Conservation (phyloP, 2,888 invertebrate species). For the Melieria crassipennis region DNA sequence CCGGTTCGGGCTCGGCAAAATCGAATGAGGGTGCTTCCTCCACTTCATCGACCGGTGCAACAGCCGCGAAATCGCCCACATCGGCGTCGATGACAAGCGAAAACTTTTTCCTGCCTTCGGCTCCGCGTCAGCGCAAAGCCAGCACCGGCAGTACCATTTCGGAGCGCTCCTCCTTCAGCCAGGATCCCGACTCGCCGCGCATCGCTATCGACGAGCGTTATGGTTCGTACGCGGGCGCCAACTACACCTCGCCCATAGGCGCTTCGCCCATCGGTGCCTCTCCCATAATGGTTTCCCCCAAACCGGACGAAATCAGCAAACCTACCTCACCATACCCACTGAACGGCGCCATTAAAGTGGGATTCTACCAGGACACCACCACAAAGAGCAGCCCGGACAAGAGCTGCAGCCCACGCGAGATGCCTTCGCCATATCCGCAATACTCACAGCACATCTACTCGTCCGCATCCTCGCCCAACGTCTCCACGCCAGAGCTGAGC, state of each 20-base stretch:
- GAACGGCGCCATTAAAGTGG: constrained; percentile 86
- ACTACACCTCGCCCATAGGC: constrained; percentile 77
- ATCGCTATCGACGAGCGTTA: constrained; percentile 71
- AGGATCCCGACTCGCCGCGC: constrained; percentile 79
- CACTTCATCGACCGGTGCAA: constrained; percentile 36
- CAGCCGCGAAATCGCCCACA: constrained; percentile 51
- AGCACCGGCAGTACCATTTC: constrained; percentile 84
- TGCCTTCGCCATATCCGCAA: constrained; percentile 71
- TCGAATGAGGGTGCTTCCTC: constrained; percentile 36
- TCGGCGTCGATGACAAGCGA: constrained; percentile 42
- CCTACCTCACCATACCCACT: constrained; percentile 75
- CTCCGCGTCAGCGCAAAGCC: constrained; percentile 73
- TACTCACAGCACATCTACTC: constrained; percentile 72
- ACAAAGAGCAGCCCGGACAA: constrained; percentile 86
- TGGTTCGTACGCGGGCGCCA: constrained; percentile 74
- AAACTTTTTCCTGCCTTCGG: constrained; percentile 60
- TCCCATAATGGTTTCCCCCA: constrained; percentile 77
- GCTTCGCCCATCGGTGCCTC: constrained; percentile 70
- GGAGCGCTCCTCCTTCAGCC: constrained; percentile 81
- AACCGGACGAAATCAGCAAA: constrained; percentile 72
- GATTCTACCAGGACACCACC: constrained; percentile 90
- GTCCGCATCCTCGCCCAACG: constrained; percentile 69
- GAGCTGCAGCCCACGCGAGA: constrained; percentile 82
- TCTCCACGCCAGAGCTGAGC: constrained; percentile 65
- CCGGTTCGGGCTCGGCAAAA: constrained; percentile 33